phyloP scores from a whole-genome alignment of 2,888 invertebrate genomes.

The Macaria liturata region DNA sequence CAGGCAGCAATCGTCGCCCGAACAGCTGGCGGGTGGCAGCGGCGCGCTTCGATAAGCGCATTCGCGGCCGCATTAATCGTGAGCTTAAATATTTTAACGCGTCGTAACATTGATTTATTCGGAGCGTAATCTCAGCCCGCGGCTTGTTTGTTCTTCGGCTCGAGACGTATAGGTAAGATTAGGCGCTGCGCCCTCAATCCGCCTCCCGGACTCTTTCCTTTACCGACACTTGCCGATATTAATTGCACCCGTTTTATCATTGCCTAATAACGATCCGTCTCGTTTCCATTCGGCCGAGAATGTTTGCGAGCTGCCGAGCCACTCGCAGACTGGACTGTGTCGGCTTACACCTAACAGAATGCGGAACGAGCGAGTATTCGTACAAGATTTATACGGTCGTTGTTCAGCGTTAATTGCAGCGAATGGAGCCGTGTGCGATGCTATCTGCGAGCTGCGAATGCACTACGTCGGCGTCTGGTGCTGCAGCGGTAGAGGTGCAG shows the following conservation, averaged over 20 bases:
- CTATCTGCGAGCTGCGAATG: slow-evolving; percentile 73
- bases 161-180: slow-evolving; percentile 78
- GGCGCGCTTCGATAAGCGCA: slow-evolving; percentile 64
- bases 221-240: slow-evolving; percentile 53
- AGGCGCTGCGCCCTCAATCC: slow-evolving; percentile 61
- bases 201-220: slow-evolving; percentile 51
- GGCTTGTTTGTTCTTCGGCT: slow-evolving; percentile 81
- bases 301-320: slow-evolving; percentile 37
- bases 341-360: slow-evolving; percentile 53
- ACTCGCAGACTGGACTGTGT: slow-evolving; percentile 43
- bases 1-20: slow-evolving; percentile 29
- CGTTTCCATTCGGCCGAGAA: slow-evolving; percentile 23
- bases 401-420: slow-evolving; percentile 79
- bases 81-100: slow-evolving; percentile 83
- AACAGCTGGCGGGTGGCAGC: slow-evolving; percentile 31
- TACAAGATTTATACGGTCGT: slow-evolving; percentile 79
- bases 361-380: slow-evolving; percentile 68
- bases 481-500: slow-evolving; percentile 45
- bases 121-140: slow-evolving; percentile 76
- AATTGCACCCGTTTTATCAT: slow-evolving; percentile 51
- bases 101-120: slow-evolving; percentile 83
- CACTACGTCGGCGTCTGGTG: slow-evolving; percentile 28
- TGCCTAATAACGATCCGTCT: slow-evolving; percentile 19
- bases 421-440: slow-evolving; percentile 74
- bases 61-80: slow-evolving; percentile 76